Evolutionary conservation across 2,888 invertebrate genomes (phyloP).

Genomic region (Neoascia interrupta): DNA sequence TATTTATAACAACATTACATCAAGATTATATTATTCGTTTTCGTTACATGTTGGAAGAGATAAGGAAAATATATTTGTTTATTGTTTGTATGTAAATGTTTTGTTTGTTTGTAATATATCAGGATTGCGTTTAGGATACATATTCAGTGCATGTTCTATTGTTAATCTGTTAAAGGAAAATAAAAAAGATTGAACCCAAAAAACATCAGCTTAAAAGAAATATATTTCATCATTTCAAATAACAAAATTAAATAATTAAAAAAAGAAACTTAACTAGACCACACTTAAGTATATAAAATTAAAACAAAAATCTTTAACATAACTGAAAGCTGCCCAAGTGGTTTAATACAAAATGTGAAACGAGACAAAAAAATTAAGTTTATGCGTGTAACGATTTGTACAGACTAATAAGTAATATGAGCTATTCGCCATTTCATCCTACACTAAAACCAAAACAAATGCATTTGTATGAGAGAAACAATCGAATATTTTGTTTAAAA

Average conservation of each 20-base stretch:
- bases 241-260: constrained; percentile 23
- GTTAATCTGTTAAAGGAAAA: background rate
- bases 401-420: constrained; percentile 30
- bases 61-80: too few relatives aligned
- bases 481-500: background rate
- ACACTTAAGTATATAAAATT: constrained; percentile 17
- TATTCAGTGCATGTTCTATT: constrained; percentile 10
- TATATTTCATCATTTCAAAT: constrained; percentile 32
- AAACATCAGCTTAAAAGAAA: constrained; percentile 14
- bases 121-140: constrained; percentile 8
- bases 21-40: constrained; percentile 28
- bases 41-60: constrained; percentile 20
- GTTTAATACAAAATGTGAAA: constrained; percentile 13
- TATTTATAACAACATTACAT: constrained; percentile 31
- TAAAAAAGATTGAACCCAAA: background rate
- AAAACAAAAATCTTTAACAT: constrained; percentile 22
- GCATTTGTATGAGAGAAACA: constrained; percentile 1
- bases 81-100: constrained; percentile 3
- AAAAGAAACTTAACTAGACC: too few relatives aligned
- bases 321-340: constrained; percentile 48
- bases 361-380: constrained; percentile 21
- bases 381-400: constrained; percentile 39
- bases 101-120: background rate
- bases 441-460: constrained; percentile 11
- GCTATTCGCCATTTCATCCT: constrained; percentile 12